phyloP scores from a whole-genome alignment of 2,888 invertebrate genomes.

The Drosophila cyrtoloma region DNA sequence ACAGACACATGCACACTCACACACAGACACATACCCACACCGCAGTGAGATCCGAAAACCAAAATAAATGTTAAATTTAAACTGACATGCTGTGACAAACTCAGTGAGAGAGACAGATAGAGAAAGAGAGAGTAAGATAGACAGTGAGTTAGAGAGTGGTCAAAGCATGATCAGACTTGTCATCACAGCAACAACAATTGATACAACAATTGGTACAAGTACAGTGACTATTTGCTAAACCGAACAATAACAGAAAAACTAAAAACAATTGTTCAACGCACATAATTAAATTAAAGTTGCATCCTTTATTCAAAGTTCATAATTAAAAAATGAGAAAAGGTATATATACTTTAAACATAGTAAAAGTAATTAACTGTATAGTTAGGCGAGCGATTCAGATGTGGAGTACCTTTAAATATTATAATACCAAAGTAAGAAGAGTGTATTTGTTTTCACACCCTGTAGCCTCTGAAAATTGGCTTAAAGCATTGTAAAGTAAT shows the following conservation, averaged over 20 bases:
- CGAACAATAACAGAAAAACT: background rate
- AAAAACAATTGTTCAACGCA: background rate
- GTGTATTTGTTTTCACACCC: background rate
- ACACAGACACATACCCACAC: background rate
- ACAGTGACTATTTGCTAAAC: slow-evolving; percentile 6
- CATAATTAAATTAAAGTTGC: background rate
- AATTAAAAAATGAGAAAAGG: background rate
- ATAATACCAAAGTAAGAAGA: background rate
- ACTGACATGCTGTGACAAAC: slow-evolving; percentile 71
- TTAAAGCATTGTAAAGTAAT: background rate
- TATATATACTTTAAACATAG: background rate
- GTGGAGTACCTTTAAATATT: background rate
- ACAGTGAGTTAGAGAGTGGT: background rate
- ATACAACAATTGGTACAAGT: background rate
- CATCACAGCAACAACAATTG: slow-evolving; percentile 9
- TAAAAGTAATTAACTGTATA: background rate
- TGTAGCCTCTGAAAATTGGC: background rate
- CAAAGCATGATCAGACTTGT: background rate
- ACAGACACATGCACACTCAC: slow-evolving; percentile 16
- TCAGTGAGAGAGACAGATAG: background rate
- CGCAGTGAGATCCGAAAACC: slow-evolving; percentile 25
- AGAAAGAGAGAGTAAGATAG: background rate
- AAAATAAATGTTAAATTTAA: slow-evolving; percentile 79
- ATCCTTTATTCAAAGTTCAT: background rate
- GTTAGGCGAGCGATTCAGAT: background rate